These are phyloP conservation scores for Paracanthobrama guichenoti DNA, from an alignment of 2,113 vertebrate species.

Conservation along the genomic window DNA sequence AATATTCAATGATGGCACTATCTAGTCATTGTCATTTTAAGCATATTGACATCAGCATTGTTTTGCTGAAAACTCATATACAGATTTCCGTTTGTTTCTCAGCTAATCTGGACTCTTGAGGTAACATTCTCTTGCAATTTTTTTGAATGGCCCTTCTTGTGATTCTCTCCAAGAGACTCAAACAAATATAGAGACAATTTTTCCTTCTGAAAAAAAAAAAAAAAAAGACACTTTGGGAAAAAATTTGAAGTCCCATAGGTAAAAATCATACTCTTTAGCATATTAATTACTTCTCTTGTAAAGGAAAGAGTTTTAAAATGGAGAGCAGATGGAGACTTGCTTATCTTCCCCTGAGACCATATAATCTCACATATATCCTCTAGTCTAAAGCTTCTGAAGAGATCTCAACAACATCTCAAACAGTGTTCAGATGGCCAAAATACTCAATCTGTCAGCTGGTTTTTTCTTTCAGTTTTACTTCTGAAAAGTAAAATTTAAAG, in stretches of 20 bases:
- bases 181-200: not conserved
- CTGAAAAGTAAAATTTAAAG: not conserved
- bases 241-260: no score
- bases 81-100: not conserved
- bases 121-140: not conserved
- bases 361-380: not conserved
- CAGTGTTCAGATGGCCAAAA: no score
- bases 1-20: constrained; percentile 12
- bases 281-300: not conserved
- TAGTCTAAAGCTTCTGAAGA: no score
- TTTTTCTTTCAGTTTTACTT: not conserved
- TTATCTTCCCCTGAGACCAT: not conserved
- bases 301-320: not conserved
- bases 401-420: no score
- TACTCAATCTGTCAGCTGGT: not conserved
- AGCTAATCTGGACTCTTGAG: not conserved
- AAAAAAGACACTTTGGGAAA: no score
- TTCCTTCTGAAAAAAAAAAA: no score
- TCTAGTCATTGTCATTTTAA: not conserved
- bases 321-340: not conserved
- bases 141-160: not conserved
- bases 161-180: not conserved
- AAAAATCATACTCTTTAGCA: no score
- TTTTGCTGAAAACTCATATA: not conserved
- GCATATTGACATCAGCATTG: not conserved